A percentile compares a stretch with the other conserved stretches of the same genome.
These are phyloP conservation scores for Borostomias antarcticus DNA, from an alignment of 2,797 vertebrate genomes.

Conservation along the genomic window DNA sequence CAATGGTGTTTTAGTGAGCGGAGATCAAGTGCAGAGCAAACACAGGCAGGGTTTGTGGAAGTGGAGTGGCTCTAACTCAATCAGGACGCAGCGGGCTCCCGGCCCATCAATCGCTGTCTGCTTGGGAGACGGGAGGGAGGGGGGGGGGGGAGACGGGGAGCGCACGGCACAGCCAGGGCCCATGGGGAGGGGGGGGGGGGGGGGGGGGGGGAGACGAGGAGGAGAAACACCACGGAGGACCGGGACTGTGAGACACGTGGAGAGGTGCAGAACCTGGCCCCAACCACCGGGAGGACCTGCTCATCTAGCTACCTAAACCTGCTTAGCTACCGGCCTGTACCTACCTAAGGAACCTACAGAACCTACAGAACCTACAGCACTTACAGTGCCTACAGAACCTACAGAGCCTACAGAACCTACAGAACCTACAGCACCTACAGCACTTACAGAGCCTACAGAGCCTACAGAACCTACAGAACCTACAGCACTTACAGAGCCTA, in stretches of 20 bases:
- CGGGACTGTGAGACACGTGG: constrained; percentile 4
- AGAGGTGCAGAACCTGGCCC: not conserved
- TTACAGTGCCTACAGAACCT: no score
- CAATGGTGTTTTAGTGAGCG: constrained; percentile 52
- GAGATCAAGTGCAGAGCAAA: constrained; percentile 64
- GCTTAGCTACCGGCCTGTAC: no score
- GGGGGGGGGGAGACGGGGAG: constrained; percentile 10
- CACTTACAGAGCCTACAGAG: no score
- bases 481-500: no score
- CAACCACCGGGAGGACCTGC: no score
- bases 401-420: no score
- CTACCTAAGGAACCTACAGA: no score
- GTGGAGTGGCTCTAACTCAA: constrained; percentile 66
- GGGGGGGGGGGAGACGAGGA: constrained; percentile 7
- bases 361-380: no score
- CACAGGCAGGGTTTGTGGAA: constrained; percentile 62
- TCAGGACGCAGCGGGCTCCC: constrained; percentile 62
- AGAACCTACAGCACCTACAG: no score
- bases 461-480: no score
- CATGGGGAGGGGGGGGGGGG: not conserved
- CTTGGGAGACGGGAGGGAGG: constrained; percentile 41
- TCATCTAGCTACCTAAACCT: no score
- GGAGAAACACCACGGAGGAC: not conserved
- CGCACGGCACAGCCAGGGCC: no score
- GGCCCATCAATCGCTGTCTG: constrained; percentile 77